Evolutionary conservation across 1,140 invertebrate genomes (phyloP), one percentile per base, ranked within the genome.

Genomic region (Ceratina calcarata): DNA sequence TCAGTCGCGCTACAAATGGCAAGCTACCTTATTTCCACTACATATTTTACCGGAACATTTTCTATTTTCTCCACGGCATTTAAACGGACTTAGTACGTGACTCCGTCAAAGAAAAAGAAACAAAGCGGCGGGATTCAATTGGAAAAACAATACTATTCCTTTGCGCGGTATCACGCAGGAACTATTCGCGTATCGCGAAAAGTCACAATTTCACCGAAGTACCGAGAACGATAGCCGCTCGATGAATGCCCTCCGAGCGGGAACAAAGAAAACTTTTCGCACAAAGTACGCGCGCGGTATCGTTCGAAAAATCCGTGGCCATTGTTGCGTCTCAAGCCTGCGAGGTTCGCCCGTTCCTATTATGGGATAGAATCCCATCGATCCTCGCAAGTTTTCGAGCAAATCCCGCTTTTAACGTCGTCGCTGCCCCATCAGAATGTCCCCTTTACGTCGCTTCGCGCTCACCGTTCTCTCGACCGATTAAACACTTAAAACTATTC

Each of bases 231-330:
- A 61, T 61, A n/a, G 37, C 18, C 37, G 58, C 61, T 72, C 69
- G 55, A 60, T 71, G 69, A 71, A 71, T 71, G 69, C 69, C 57
- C 16, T 7, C 16, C 27, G 7, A 12, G 10, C 15, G 16, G 67
- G 32, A 61, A 72, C 70, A 72, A 72, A 61, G 70, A 49, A 61
- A 61, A 72, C 32, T 72, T 66, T 72, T 57, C 37, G 27, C 57
- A n/a, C 57, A 72, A 61, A 49, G 20, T 61, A 61, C 69, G 15
- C 64, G 64, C 20, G 22, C 8, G 22, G 24, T 57, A 70, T 57
- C 51, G 27, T 57, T 70, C 53, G 53, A 57, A 70, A 58, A 61
- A 72, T 72, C 57, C 32, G 20, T 61, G 32, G 57, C 57, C 70
- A 72, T 72, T 72, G 58, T 72, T 45, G 69, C 69, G 15, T n/a